These are phyloP conservation scores for Anguilla anguilla DNA, from an alignment of 2,797 vertebrate genomes.

Conservation along the genomic window DNA sequence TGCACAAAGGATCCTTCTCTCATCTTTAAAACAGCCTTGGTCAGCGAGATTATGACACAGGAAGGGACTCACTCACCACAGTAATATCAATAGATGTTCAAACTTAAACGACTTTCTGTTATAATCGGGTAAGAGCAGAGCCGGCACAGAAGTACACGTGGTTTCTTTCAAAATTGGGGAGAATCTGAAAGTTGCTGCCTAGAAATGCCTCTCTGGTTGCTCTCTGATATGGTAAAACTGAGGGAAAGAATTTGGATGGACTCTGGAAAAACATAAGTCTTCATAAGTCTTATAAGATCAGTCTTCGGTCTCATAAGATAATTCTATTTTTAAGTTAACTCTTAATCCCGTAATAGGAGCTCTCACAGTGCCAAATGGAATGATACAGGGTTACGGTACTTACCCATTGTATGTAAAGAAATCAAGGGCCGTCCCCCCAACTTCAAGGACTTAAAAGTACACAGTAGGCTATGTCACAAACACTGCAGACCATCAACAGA, in stretches of 20 bases:
- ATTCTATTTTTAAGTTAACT: background rate
- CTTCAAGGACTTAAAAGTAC: background rate
- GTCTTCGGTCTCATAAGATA: background rate
- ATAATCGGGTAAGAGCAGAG: background rate
- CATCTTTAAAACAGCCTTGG: background rate
- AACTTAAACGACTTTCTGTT: background rate
- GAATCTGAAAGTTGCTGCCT: background rate
- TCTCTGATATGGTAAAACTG: background rate
- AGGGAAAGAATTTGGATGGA: background rate
- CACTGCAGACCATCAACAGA: background rate
- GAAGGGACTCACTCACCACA: constrained; percentile 5
- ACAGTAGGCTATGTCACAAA: background rate
- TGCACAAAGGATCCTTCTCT: constrained; percentile 12
- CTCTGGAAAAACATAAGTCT: no score
- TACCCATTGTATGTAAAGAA: background rate
- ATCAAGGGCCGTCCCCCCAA: background rate
- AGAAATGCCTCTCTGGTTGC: background rate
- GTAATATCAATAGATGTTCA: constrained; percentile 13
- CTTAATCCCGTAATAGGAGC: background rate
- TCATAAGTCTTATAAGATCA: background rate
- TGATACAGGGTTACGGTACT: background rate
- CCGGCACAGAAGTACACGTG: background rate
- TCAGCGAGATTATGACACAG: background rate
- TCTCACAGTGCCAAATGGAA: background rate
- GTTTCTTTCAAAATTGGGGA: background rate